Base-by-base conservation (phyloP, 2,797 vertebrate species). In the Helicolenus hilgendorfi region DNA sequence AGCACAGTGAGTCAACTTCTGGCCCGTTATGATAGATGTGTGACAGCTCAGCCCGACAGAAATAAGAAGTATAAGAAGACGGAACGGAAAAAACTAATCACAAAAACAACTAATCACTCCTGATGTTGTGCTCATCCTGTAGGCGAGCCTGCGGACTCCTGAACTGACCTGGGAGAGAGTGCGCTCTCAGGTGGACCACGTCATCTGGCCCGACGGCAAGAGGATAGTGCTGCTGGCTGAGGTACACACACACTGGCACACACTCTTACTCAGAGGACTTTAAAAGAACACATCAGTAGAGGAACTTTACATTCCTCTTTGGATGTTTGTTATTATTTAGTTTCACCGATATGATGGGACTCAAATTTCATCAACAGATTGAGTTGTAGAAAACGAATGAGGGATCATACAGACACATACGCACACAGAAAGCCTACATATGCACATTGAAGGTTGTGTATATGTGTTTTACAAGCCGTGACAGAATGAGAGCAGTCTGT, bases 161-260 rank as follows among this genome's bases (percentile, higher is more conserved):
- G 99, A 99, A 87, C 97, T 99, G 83, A 99, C 99, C 81, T 99
- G 99, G 99, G 99, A 99, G 96, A 96, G 99, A 60, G 99, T 99
- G 58, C 97, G 99, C 87, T 99, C 99, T 70, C 99, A 99, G 92
- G 99, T 99, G 91, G 99, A 99, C 92, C 99, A 99, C 1, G 98
- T 99, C 88, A 99, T 99, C 96, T 99, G 98, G 98, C 99, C 99
- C 0, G 99, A 99, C 0, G 99, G 99, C 79, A 99, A 99, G 94
- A 98, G 99, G 77, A 98, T 99, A 95, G 98, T 99, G 71, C 97
- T 99, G 77, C 96, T 99, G 96, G 99, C 99, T 3, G 99, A 99
- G 98, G 99, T 99, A 94, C 89, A 59, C 53, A 59, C 53, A 14
- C 14, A 49, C 36, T 10, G 8, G 11, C 4, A 27, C 72, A 77